These are phyloP conservation scores for Strigamia crassipes DNA, from an alignment of 2,888 invertebrate genomes.

Conservation along the genomic window DNA sequence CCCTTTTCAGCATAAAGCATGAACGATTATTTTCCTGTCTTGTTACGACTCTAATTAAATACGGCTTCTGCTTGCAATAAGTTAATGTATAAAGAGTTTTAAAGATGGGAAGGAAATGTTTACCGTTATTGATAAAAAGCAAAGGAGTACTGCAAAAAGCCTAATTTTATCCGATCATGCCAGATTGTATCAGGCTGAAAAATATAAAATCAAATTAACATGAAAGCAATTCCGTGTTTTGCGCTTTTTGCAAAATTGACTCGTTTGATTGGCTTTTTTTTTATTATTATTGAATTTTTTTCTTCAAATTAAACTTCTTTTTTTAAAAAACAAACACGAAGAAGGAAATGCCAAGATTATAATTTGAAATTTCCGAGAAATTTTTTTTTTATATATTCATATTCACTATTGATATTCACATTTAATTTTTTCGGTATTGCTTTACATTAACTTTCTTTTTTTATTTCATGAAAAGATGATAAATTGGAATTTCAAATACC, in stretches of 20 bases:
- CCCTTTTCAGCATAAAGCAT: slow-evolving; percentile 22
- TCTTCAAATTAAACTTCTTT: not conserved
- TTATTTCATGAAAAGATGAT: not conserved
- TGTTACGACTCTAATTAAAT: slow-evolving; percentile 1
- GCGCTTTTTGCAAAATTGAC: not conserved
- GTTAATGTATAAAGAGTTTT: not conserved
- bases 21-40: slow-evolving; percentile 14
- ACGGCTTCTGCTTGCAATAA: not conserved
- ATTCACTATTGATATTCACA: not conserved
- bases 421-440: not conserved
- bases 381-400: not conserved
- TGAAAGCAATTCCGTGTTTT: slow-evolving; percentile 33
- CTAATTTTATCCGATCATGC: not conserved
- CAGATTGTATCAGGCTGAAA: not conserved
- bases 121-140: not conserved
- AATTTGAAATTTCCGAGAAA: too few relatives aligned
- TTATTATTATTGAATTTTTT: not conserved
- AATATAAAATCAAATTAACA: slow-evolving; percentile 36
- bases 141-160: not conserved
- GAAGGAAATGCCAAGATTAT: too few relatives aligned
- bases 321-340: not conserved
- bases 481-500: not conserved
- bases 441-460: not conserved
- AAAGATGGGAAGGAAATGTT: not conserved
- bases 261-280: not conserved